phyloP scores from a whole-genome alignment of 2,888 invertebrate species.

The Hydrotaea cyrtoneurina region DNA sequence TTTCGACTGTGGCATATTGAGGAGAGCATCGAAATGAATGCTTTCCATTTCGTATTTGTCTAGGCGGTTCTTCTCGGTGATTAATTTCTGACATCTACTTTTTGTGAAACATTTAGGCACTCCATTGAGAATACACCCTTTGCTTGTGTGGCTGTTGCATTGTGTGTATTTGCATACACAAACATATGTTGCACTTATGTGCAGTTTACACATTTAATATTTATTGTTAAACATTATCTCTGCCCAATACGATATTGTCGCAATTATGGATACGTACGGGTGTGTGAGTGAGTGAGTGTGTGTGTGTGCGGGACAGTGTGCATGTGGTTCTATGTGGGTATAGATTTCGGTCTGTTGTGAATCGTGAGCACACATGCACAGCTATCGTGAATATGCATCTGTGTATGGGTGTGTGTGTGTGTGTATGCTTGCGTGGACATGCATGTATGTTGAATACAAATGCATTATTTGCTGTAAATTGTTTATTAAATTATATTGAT shows the following conservation, averaged over 20 bases:
- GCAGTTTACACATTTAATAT: constrained; percentile 53
- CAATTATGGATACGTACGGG: background rate
- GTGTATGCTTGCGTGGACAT: constrained; percentile 29
- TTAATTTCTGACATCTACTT: too few species aligned
- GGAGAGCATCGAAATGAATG: too few species aligned
- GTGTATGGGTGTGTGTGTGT: background rate
- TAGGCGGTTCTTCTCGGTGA: too few species aligned
- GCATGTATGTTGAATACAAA: constrained; percentile 27
- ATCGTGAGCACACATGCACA: background rate
- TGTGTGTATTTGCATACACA: constrained; percentile 19
- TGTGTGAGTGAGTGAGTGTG: too few species aligned
- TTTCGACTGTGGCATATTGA: too few species aligned
- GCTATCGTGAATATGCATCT: too few species aligned
- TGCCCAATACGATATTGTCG: constrained; percentile 28
- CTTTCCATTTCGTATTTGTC: too few species aligned
- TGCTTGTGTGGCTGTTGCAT: constrained; percentile 22
- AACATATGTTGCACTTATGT: constrained; percentile 30
- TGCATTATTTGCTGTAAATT: constrained; percentile 49
- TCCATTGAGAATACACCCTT: background rate
- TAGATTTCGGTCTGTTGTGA: too few species aligned
- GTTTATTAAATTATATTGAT: constrained; percentile 67
- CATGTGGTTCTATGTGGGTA: background rate
- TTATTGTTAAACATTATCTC: constrained; percentile 59
- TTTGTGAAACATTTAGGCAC: background rate
- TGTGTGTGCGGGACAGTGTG: too few species aligned